Conservation (phyloP, 2,888 invertebrate genomes). For the Lithophane ornitopus region DNA sequence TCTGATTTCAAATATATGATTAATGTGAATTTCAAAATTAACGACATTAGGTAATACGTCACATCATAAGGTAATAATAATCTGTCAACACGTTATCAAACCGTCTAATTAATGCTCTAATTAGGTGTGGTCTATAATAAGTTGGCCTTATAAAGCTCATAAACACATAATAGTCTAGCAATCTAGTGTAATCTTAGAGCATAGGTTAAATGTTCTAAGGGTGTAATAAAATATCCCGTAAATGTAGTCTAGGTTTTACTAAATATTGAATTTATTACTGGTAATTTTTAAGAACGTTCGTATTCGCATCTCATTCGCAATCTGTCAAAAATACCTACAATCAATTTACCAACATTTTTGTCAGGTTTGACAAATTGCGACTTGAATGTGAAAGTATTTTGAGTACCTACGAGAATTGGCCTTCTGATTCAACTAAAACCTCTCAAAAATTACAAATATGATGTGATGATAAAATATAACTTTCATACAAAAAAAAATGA, state of each 20-base stretch:
- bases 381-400: too few relatives aligned
- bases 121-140: constrained; percentile 9
- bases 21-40: constrained; percentile 37
- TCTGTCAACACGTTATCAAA: constrained; percentile 31
- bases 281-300: background rate
- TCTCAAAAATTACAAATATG: too few relatives aligned
- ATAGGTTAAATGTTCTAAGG: too few relatives aligned
- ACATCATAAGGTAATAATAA: constrained; percentile 29
- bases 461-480: background rate
- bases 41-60: constrained; percentile 23
- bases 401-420: too few relatives aligned
- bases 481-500: too few relatives aligned
- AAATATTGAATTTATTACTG: background rate
- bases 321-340: too few relatives aligned
- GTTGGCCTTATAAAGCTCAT: background rate
- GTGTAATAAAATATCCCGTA: too few relatives aligned
- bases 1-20: constrained; percentile 15
- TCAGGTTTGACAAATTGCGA: too few relatives aligned
- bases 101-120: constrained; percentile 33
- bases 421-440: background rate
- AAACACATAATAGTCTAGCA: too few relatives aligned
- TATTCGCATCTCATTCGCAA: too few relatives aligned
- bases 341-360: too few relatives aligned
- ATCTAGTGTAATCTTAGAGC: too few relatives aligned
- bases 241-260: background rate